Evolutionary conservation across 2,113 vertebrate genomes (phyloP).

Genomic region (Etheostoma spectabile): DNA sequence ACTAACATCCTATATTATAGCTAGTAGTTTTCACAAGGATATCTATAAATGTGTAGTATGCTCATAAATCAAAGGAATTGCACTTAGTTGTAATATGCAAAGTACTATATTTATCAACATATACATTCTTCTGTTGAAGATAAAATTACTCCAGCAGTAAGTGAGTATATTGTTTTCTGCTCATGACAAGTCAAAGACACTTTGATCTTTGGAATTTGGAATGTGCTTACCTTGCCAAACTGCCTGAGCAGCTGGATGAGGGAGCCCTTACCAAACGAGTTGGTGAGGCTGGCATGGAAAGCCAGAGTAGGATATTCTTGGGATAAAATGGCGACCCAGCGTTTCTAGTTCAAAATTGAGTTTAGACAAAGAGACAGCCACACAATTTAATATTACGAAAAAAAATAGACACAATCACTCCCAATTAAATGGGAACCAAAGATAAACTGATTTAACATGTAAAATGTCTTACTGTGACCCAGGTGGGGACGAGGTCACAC

Average conservation of each 20-base stretch:
- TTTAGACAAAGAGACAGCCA: neutral
- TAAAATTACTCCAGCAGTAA: too few relatives aligned
- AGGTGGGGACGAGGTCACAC: constrained; percentile 96
- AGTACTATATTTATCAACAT: neutral
- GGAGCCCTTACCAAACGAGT: constrained; percentile 97
- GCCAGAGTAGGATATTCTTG: constrained; percentile 95
- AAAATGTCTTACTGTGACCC: constrained; percentile 91
- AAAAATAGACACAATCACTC: neutral
- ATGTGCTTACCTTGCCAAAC: constrained; percentile 93
- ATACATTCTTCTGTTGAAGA: constrained; percentile 31
- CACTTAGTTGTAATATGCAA: neutral
- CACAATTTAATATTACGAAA: neutral
- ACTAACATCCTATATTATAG: neutral
- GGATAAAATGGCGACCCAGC: constrained; percentile 95
- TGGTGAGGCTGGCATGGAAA: constrained; percentile 98
- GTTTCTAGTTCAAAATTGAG: constrained; percentile 85
- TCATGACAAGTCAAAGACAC: neutral
- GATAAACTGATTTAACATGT: neutral
- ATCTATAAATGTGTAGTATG: neutral
- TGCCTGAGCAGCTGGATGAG: constrained; percentile 97
- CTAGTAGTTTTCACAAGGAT: neutral
- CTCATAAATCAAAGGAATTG: neutral
- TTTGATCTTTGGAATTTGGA: neutral
- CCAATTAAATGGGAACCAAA: neutral
- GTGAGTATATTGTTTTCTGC: too few relatives aligned